A percentile compares a stretch with the other conserved stretches of the same genome.
Conservation (phyloP, 2,888 invertebrate species). For the Meteorus cinctellus region DNA sequence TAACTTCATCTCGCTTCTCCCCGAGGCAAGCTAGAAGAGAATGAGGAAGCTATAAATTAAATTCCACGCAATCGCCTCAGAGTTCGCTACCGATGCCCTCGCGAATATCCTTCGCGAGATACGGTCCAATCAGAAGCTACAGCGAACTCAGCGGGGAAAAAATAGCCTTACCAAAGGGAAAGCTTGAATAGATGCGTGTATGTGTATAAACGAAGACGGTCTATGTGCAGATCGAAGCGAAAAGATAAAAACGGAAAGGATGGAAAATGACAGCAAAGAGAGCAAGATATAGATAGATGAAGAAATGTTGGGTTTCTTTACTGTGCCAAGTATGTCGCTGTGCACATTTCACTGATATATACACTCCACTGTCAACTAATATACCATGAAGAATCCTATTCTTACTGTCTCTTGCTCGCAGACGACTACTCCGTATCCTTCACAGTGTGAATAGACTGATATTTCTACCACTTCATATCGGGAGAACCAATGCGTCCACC, state of each 20-base stretch:
- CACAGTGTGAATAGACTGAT: constrained; percentile 1
- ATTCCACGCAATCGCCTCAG: constrained; percentile 48
- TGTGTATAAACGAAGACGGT: constrained; percentile 19
- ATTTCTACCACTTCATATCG: not conserved
- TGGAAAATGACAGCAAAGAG: constrained; percentile 10
- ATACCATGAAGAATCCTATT: constrained; percentile 15
- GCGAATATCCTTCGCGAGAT: constrained; percentile 44
- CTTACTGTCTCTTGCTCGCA: not conserved
- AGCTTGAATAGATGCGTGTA: constrained; percentile 31
- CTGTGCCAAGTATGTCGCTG: constrained; percentile 14
- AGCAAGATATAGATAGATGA: constrained; percentile 13
- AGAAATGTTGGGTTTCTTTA: not conserved
- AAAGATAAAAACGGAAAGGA: not conserved
- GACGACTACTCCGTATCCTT: not conserved
- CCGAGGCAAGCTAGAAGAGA: constrained; percentile 31
- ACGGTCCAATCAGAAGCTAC: constrained; percentile 47
- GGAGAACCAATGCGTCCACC: not conserved
- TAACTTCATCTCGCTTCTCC: constrained; percentile 16
- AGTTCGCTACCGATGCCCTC: constrained; percentile 31
- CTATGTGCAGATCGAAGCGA: not conserved
- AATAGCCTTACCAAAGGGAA: constrained; percentile 3
- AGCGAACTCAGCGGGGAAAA: constrained; percentile 45
- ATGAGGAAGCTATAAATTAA: constrained; percentile 48
- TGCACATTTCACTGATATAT: constrained; percentile 15
- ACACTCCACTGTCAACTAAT: constrained; percentile 30